Base-by-base conservation (phyloP, 2,888 invertebrate species). In the Orthonychiurus folsomi region DNA sequence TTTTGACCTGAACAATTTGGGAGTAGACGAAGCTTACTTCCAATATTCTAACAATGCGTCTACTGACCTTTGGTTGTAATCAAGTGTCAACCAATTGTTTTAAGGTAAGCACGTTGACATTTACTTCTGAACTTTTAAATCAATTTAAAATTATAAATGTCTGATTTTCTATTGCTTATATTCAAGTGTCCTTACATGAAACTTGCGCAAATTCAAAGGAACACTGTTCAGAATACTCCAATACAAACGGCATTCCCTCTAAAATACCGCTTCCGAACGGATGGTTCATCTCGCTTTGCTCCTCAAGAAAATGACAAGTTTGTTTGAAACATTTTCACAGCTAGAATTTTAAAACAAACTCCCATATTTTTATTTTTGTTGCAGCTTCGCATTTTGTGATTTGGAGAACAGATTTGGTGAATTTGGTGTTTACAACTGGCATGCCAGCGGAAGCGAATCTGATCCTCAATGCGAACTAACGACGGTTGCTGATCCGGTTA, bases 51-150 rank as follows among this genome's bases (percentile, higher is more conserved):
- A 76, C 20, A 70, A 69, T n/a, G 56, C 59, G 5, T 69, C 70
- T 67, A 60, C 76, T 3, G 75, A 76, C 63, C 78, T 81, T 15
- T 83, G 82, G 74, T 77, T 87, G 2, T 88, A n/a, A 87, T 74
- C 79, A 81, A 24, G 81, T 87, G 0, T 85, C 86, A 21, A 82
- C 84, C 61, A 85, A 87, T 73, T 89, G 88, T 74, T 81, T 84
- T 74, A 79, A 81, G 77, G 88, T 88, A 9, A 12, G 52, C 9
- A 12, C n/a, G 15, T 37, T 5, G 37, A 15, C 37, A n/a, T n/a
- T 37, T 37, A 37, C 37, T 37, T 37, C 37, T 37, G 37, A 5
- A 37, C 15, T 5, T 15, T 37, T n/a, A n/a, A n/a, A n/a, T n/a
- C n/a, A n/a, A n/a, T n/a, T n/a, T n/a, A n/a, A n/a, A n/a, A n/a